Evolutionary conservation across 2,113 vertebrate species (phyloP).

Genomic region (Balaenoptera acutorostrata): DNA sequence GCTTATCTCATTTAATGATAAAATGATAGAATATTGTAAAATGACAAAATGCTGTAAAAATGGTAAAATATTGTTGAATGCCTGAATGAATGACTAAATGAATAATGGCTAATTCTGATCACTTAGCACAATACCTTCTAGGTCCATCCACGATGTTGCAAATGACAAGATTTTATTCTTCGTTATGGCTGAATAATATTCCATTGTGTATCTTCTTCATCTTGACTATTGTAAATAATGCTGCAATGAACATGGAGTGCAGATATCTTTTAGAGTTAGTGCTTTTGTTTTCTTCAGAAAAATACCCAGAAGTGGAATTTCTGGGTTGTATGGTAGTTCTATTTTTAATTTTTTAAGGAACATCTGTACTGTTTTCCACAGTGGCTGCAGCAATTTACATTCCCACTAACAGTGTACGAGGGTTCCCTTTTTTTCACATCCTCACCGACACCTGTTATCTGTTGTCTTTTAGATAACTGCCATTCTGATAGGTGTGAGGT

Average conservation of each 20-base stretch:
- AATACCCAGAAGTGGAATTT: neutral
- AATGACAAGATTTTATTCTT: neutral
- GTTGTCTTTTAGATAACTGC: neutral
- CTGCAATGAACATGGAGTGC: neutral
- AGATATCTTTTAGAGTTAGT: neutral
- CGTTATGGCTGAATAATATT: neutral
- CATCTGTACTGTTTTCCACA: neutral
- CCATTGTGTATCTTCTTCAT: neutral
- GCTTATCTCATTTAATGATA: neutral
- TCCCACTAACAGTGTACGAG: neutral
- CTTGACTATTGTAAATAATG: neutral
- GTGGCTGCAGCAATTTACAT: neutral
- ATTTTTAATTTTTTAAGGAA: neutral
- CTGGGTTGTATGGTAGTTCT: neutral
- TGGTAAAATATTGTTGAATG: neutral
- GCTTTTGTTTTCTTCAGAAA: neutral
- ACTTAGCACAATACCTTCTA: neutral
- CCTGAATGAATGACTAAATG: neutral
- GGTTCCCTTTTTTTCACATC: neutral
- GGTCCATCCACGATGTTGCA: neutral
- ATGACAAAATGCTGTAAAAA: neutral
- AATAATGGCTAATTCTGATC: neutral
- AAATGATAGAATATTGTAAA: neutral
- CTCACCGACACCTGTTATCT: neutral
- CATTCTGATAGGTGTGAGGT: neutral